Evolutionary conservation across 64 coral and sea anemone species (phyloP).

Genomic region (Catalaphyllia jardinei): DNA sequence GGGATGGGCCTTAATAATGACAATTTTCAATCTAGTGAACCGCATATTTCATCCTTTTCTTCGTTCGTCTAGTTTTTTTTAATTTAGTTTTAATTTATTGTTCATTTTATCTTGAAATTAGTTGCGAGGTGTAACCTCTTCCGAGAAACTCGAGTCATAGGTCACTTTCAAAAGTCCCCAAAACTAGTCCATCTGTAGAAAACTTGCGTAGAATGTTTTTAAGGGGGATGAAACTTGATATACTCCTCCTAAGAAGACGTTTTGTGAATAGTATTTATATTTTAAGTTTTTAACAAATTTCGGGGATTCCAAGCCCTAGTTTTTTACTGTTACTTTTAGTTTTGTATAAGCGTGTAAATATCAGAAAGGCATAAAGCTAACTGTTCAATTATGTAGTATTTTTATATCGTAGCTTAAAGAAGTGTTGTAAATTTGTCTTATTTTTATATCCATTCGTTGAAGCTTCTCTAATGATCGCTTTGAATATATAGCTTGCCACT

Average conservation of each 20-base stretch:
- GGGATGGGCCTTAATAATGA: conserved; percentile 11
- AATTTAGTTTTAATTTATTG: conserved; percentile 1
- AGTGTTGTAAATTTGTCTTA: background rate
- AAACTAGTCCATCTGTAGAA: background rate
- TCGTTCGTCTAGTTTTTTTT: conserved; percentile 17
- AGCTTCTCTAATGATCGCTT: background rate
- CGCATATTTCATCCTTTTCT: conserved; percentile 29
- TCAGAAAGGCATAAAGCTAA: background rate
- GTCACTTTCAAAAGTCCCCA: background rate
- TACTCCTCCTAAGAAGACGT: background rate
- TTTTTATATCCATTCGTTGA: background rate
- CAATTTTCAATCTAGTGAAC: conserved; percentile 7
- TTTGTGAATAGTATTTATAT: background rate
- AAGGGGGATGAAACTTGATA: background rate
- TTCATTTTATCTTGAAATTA: background rate
- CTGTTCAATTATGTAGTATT: background rate
- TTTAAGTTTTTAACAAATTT: background rate
- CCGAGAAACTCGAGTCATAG: background rate
- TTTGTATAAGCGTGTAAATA: background rate
- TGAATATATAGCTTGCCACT: background rate
- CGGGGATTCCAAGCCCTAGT: background rate
- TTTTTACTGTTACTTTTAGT: background rate
- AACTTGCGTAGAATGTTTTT: background rate
- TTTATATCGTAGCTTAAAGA: background rate
- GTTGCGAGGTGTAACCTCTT: background rate